Evolutionary conservation across 1,140 invertebrate genomes (phyloP).

Genomic region (Drosophila kepulauana): DNA sequence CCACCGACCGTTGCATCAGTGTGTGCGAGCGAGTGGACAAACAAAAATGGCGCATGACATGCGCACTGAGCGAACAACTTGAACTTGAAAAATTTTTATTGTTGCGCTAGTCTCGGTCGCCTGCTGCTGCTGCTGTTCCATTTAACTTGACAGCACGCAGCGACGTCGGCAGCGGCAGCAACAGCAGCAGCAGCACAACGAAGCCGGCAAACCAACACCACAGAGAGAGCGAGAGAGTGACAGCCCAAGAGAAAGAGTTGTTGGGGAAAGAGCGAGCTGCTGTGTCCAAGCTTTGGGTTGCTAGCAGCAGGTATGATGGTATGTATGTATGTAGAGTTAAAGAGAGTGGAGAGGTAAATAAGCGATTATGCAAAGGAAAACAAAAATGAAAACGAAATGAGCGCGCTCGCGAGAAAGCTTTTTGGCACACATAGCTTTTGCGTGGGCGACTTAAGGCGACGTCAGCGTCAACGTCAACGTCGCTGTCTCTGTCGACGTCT

Average conservation of each 20-base stretch:
- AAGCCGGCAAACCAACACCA: slow-evolving; percentile 39
- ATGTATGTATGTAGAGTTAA: slow-evolving; percentile 32
- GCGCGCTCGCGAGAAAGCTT: slow-evolving; percentile 16
- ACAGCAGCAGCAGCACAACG: background rate
- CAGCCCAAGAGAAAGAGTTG: slow-evolving; percentile 13
- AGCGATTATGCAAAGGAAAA: slow-evolving; percentile 26
- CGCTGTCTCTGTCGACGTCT: slow-evolving; percentile 51
- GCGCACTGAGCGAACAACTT: slow-evolving; percentile 71
- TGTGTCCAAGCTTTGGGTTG: slow-evolving; percentile 22
- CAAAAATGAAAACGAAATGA: slow-evolving; percentile 28
- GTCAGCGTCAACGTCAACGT: slow-evolving; percentile 22
- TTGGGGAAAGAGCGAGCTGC: slow-evolving; percentile 28
- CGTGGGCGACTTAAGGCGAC: slow-evolving; percentile 71
- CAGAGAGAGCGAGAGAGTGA: slow-evolving; percentile 1
- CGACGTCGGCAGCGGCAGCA: slow-evolving; percentile 12
- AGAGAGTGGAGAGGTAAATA: slow-evolving; percentile 32
- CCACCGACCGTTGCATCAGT: slow-evolving; percentile 34
- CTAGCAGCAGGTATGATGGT: slow-evolving; percentile 51
- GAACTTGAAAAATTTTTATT: slow-evolving; percentile 80
- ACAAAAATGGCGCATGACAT: slow-evolving; percentile 72
- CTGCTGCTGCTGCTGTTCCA: slow-evolving; percentile 25
- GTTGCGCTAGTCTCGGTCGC: slow-evolving; percentile 32
- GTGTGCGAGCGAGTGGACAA: slow-evolving; percentile 42
- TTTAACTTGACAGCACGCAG: slow-evolving; percentile 29
- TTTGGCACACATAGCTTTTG: slow-evolving; percentile 59